Evolutionary conservation across 2,797 vertebrate species (phyloP).

Genomic region (Capromys pilorides): DNA sequence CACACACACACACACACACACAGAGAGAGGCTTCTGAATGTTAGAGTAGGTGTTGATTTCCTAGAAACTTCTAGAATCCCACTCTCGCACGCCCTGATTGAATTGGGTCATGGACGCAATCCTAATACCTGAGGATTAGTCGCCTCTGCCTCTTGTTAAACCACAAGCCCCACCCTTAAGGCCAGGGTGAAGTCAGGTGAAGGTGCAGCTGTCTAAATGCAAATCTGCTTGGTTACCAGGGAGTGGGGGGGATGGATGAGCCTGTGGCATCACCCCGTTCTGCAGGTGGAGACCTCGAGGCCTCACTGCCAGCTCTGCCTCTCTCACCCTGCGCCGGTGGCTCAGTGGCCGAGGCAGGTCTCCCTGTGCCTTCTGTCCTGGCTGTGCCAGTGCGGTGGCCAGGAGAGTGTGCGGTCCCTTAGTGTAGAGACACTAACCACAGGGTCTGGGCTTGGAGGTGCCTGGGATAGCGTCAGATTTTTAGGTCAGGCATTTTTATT

Average conservation of each 20-base stretch:
- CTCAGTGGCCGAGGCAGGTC: background rate
- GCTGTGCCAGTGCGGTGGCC: background rate
- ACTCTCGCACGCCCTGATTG: background rate
- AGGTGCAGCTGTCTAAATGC: background rate
- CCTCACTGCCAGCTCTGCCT: background rate
- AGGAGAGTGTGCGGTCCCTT: background rate
- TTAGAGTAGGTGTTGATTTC: background rate
- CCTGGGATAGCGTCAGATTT: constrained; percentile 74
- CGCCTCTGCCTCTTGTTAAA: background rate
- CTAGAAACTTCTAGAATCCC: background rate
- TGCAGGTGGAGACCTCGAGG: background rate
- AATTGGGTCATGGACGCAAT: background rate
- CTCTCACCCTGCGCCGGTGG: background rate
- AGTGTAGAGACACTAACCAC: background rate
- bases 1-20: no score
- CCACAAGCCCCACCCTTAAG: background rate
- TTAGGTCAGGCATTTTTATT: constrained; percentile 84
- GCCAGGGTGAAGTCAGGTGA: background rate
- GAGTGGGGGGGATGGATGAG: rapidly evolving
- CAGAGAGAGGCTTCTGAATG: background rate
- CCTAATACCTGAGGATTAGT: background rate
- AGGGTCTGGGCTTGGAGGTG: constrained; percentile 14
- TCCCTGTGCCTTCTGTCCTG: background rate
- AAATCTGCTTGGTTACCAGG: background rate
- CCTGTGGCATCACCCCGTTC: background rate